Base-by-base conservation (phyloP, 2,888 invertebrate genomes). In the Chalcosyrphus nemorum region DNA sequence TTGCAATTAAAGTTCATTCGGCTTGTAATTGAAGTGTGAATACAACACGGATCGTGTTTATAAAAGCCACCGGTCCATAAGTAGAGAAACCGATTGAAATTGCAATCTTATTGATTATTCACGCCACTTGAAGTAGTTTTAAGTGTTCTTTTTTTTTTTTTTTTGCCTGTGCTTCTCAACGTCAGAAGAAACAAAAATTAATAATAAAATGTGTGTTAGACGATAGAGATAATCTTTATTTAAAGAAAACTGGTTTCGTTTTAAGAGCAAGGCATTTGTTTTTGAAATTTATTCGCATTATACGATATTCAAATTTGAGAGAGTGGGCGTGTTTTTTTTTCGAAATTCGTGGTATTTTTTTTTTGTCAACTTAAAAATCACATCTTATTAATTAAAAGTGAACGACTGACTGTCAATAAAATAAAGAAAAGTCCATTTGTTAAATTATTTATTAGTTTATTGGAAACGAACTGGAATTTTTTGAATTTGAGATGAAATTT, bases 1-100 rank as follows among this genome's bases (percentile, higher is more conserved):
- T 71, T 78, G 78, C 72, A 65, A 65, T 65, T 57, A 65, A 65
- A 57, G 65, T 78, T 78, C 50, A 72, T 32, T 50, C 24, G 56
- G 57, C 15, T 41, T 41, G 47, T 32, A 65, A 54, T 71, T 47
- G 29, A 77, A 45, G 52, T 68, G 59, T 61, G 68, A 61, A 54
- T 15, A 56, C 54, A 61, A 13, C 7, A 47, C 32, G n/a, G 21
- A 63, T 32, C 43, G 17, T 21, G 47, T 13, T 1, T 29, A 41
- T n/a, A 11, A 21, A n/a, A 21, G 24, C 43, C 27, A 43, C 9
- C 27, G 43, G 15, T 41, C 41, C 4, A 29, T 29, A 32, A 32
- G 15, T 32, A 29, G 19, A 63, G 9, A 63, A 32, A 9, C 19
- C 19, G 19, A 63, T 47, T 63, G 21, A 35, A 63, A 63, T 21